Percentiles rank a stretch among this genome's conserved stretches.
Conservation (phyloP, 2,888 invertebrate species). For the Chaitophorus viminalis region DNA sequence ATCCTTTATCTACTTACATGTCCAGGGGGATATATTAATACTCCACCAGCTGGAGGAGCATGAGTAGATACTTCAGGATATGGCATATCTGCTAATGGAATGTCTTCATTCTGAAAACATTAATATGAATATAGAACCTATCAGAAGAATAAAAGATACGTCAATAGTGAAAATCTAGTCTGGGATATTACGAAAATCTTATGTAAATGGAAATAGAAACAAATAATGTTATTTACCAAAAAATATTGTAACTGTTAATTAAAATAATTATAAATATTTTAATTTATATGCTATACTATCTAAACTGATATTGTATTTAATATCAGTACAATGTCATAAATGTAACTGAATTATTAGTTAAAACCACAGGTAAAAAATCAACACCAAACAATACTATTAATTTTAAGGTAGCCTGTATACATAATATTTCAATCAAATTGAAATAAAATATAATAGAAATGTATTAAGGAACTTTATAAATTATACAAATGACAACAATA, state of each 20-base stretch:
- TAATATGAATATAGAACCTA: conserved; percentile 16
- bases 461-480: not conserved
- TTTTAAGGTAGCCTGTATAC: not conserved
- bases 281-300: not conserved
- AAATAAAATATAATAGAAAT: not conserved
- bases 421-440: not conserved
- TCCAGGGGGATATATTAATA: conserved; percentile 69
- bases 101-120: conserved; percentile 76
- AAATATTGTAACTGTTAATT: too few relatives aligned
- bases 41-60: conserved; percentile 69
- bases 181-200: not conserved
- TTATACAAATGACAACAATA: not conserved
- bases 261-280: not conserved
- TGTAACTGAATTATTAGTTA: too few relatives aligned
- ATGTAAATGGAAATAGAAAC: not conserved
- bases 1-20: conserved; percentile 66
- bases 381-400: not conserved
- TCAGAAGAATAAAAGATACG: not conserved
- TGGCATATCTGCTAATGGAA: conserved; percentile 79
- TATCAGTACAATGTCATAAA: too few relatives aligned
- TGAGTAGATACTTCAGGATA: conserved; percentile 73
- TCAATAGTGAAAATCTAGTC: not conserved
- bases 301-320: too few relatives aligned
- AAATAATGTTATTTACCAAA: not conserved
- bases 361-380: not conserved